Base-by-base conservation (phyloP, 2,888 invertebrate species). In the Nomada lathburiana region DNA sequence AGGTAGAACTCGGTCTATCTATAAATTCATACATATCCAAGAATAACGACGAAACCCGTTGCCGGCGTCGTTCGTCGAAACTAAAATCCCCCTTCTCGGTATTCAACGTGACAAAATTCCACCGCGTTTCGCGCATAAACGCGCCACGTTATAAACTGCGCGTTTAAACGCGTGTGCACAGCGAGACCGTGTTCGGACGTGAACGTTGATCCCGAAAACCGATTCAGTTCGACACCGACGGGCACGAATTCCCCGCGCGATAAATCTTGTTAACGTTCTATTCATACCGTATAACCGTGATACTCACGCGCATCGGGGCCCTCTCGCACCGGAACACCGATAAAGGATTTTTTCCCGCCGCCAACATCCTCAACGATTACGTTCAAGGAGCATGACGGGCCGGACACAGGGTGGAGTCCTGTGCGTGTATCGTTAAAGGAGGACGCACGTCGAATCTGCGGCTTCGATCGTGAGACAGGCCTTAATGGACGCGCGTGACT, bases 401-500 rank as follows among this genome's bases (percentile, higher is more conserved):
- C 74, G 76, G 73, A 74, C 72, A 47, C 59, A 55, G 52, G 77
- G 64, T 71, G 72, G 80, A 60, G 76, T 75, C 77, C 71, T 36
- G 23, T 65, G 72, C 50, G 52, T 50, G 53, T 76, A 65, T 82
- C 77, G 76, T 82, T 78, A 77, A 78, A 71, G 67, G 57, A 63
- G 63, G 62, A 62, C 60, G 86, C 80, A 76, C 76, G 77, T 82
- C 73, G 78, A 84, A 87, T 86, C 77, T 79, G 80, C 79, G 86
- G 82, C 86, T 84, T 81, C 80, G 88, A 87, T 87, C 87, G 76
- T 42, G 72, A 82, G 70, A 13, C 60, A 63, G 60, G 76, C 29
- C 26, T 76, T 84, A 82, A 87, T 82, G 86, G 88, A 88, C 82
- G 75, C 78, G 88, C 87, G 88, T 87, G 87, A 88, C 88, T 80